Evolutionary conservation across 1,140 invertebrate genomes (phyloP), one percentile per base, ranked within the genome.

Genomic region (Euwallacea similis): DNA sequence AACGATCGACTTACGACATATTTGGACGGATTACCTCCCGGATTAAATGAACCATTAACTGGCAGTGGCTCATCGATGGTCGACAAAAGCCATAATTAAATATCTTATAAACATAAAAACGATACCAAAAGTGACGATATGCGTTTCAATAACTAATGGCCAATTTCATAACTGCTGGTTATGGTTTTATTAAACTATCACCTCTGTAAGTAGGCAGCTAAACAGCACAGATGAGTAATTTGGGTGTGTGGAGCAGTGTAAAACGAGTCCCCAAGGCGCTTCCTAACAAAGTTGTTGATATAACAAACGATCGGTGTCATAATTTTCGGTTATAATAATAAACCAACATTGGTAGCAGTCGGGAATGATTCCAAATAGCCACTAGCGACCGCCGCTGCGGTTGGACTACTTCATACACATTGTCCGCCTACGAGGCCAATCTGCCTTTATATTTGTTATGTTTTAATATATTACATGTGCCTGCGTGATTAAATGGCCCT

Each of bases 391-490:
- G 21, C 33, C n/a, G 46, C 44, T 60, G 10, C 33, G 58, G 42
- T 46, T 42, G 41, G 53, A 68, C 66, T 68, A 68, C 66, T 61
- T 68, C 56, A 68, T 68, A 33, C 21, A 59, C 43, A 68, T 46
- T 61, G 56, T 68, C 58, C 66, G 66, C 66, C 66, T 59, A 68
- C 66, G 58, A 68, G 66, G 66, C 66, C 66, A 68, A 59, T 68
- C 55, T 59, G 47, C 66, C 42, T 68, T 43, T 68, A 50, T 68
- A 68, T 68, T 68, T 68, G 66, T 68, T 68, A 68, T 68, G 66
- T 68, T 68, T 68, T 68, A 59, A 68, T 68, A 68, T 68, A 68
- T 68, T 68, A 68, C 66, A 68, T 68, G 66, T 50, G 66, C 50
- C n/a, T 58, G 66, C 66, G 41, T 59, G 66, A 68, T 68, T 68